Percentiles rank a stretch among this genome's conserved stretches.
phyloP scores from a whole-genome alignment of 2,113 vertebrate species.

The Ahaetulla prasina region DNA sequence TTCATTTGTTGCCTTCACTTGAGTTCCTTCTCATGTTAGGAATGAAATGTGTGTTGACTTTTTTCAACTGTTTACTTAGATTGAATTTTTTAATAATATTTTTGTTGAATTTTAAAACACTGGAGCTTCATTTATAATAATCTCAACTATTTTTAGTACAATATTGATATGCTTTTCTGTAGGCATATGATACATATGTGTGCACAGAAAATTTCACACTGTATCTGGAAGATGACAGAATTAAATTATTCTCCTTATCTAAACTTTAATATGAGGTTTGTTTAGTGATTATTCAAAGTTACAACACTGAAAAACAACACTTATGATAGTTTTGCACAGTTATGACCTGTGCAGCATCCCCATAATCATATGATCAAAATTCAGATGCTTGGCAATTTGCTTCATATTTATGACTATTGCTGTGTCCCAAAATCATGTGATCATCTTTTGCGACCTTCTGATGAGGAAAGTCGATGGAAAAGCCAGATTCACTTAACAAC shows the following conservation, averaged over 20 bases:
- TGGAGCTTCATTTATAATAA: neutral
- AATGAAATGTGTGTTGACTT: neutral
- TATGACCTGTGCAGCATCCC: too few relatives aligned
- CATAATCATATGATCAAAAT: too few relatives aligned
- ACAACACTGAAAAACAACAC: too few relatives aligned
- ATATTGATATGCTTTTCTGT: neutral
- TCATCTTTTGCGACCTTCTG: too few relatives aligned
- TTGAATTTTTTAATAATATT: constrained; percentile 17
- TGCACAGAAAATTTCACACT: neutral
- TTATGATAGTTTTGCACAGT: too few relatives aligned
- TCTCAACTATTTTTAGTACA: neutral
- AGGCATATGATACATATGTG: neutral
- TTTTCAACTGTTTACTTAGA: neutral
- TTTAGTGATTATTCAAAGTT: too few relatives aligned
- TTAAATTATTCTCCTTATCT: neutral
- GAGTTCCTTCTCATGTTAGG: neutral
- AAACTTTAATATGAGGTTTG: neutral
- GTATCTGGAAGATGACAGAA: neutral
- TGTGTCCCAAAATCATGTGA: too few relatives aligned
- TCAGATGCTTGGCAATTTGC: too few relatives aligned
- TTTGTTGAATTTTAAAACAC: neutral
- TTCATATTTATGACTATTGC: too few relatives aligned
- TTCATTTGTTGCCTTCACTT: neutral
- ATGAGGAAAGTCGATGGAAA: too few relatives aligned
- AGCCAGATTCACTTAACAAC: too few relatives aligned